Evolutionary conservation across 2,797 vertebrate species (phyloP), one percentile per base, ranked within the genome.

Genomic region (Chaenodraco wilsoni): DNA sequence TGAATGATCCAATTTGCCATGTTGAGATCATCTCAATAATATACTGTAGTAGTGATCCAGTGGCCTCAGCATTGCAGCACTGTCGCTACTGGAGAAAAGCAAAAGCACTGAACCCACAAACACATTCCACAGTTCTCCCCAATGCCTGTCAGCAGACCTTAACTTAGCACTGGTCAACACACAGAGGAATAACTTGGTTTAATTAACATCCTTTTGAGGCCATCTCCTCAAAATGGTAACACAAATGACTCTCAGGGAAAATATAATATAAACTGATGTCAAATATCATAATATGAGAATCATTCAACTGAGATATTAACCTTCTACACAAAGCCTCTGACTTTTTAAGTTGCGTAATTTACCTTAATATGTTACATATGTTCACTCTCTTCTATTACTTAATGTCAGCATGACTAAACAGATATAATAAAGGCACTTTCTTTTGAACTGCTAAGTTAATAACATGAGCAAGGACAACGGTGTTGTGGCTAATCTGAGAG

Each of bases 141-240:
- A 48, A 72, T 75, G 77, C 55, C 75, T 87, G 66, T 76, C 33
- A 51, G 43, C 60, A 72, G 80, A 84, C 41, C 73, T 87, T 88
- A 80, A 82, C 85, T 91, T 83, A 85, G 82, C 73, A 68, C 81
- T 81, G 81, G 75, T 76, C 82, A 91, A 62, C 75, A 64, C 79
- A 82, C 75, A 75, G 79, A 76, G 71, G 55, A 76, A 85, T 57
- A 69, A 77, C 79, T 78, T 69, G 9, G 87, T 87, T 69, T 85
- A 71, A 64, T 64, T 58, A 76, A 76, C 14, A 48, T 54, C 10
- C 48, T 60, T 37, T 15, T 31, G 48, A 40, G 16, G 63, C 54
- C 69, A 76, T 63, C 40, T 71, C 17, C 21, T 81, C 51, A 64
- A 69, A 5, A 80, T 3, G 31, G 14, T 0, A 56, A 59, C 56